These are phyloP conservation scores for Papilio gigon DNA, from an alignment of 2,888 invertebrate genomes.

Conservation along the genomic window DNA sequence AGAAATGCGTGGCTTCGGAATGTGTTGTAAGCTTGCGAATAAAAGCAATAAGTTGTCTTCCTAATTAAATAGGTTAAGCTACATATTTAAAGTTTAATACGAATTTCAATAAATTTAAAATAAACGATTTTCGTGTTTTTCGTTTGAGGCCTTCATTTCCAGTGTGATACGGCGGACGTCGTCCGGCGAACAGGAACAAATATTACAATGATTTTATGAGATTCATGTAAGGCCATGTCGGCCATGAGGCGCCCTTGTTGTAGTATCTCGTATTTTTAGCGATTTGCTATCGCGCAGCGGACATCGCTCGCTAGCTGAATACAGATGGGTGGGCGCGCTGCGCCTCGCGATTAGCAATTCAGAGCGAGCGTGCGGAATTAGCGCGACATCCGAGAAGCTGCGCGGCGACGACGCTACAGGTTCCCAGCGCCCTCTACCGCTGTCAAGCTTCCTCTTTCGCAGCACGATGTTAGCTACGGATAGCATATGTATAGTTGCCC, in stretches of 20 bases:
- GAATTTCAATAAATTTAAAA: constrained; percentile 30
- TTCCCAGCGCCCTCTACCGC: constrained; percentile 24
- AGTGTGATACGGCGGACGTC: not conserved
- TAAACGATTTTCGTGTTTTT: not conserved
- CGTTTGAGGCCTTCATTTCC: not conserved
- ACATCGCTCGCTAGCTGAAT: constrained; percentile 62
- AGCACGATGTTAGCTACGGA: constrained; percentile 5
- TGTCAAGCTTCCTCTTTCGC: constrained; percentile 56
- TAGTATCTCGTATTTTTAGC: constrained; percentile 76
- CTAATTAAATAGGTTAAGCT: constrained; percentile 44
- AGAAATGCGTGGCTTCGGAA: constrained; percentile 14
- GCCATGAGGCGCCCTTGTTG: constrained; percentile 74
- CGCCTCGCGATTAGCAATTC: constrained; percentile 69
- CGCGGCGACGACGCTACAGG: constrained; percentile 46
- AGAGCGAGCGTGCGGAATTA: constrained; percentile 75
- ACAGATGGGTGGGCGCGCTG: constrained; percentile 63
- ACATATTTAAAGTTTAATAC: constrained; percentile 31
- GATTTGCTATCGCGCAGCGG: constrained; percentile 66
- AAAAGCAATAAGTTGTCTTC: constrained; percentile 48
- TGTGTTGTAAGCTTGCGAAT: constrained; percentile 29
- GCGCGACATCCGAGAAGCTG: constrained; percentile 71
- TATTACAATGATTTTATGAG: constrained; percentile 65
- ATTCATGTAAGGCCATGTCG: constrained; percentile 69
- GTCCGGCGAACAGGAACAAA: constrained; percentile 55
- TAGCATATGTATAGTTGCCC: constrained; percentile 42